These are phyloP conservation scores for Cabera pusaria DNA, from an alignment of 2,888 invertebrate genomes.

Conservation along the genomic window DNA sequence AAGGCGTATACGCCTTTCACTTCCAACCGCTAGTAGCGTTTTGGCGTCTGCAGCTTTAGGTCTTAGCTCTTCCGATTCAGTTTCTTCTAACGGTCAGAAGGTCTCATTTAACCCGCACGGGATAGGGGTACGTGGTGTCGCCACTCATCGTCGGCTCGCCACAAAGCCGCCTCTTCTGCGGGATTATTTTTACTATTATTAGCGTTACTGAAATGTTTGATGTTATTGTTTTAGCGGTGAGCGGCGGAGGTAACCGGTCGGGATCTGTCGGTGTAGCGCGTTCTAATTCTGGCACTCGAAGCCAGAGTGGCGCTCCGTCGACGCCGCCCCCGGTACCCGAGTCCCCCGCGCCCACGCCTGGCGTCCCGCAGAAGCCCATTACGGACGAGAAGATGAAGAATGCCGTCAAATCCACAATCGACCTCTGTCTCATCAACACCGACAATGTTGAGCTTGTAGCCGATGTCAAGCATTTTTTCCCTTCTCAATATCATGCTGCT, in stretches of 20 bases:
- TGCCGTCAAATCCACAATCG: conserved; percentile 57
- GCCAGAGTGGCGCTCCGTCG: conserved; percentile 41
- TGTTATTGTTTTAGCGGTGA: conserved; percentile 21
- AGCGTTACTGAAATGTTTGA: no score
- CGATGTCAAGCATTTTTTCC: conserved; percentile 57
- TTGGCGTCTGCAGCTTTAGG: no score
- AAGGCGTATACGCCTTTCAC: no score
- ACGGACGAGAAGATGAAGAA: conserved; percentile 54
- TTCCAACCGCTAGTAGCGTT: no score
- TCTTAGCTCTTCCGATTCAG: no score
- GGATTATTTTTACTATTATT: no score
- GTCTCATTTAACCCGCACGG: no score
- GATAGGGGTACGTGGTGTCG: no score
- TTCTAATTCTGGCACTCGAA: conserved; percentile 56
- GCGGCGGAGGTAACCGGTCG: conserved; percentile 52
- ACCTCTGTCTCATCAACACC: conserved; percentile 54
- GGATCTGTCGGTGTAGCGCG: conserved; percentile 58
- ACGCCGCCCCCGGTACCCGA: conserved; percentile 10
- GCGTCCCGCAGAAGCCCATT: conserved; percentile 53
- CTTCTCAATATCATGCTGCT: conserved; percentile 60
- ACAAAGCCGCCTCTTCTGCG: no score
- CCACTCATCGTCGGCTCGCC: no score
- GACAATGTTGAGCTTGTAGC: conserved; percentile 57
- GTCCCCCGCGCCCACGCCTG: conserved; percentile 13
- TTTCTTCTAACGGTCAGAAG: no score